Base-by-base conservation (phyloP, 2,888 invertebrate species). In the Scrobipalpa costella region DNA sequence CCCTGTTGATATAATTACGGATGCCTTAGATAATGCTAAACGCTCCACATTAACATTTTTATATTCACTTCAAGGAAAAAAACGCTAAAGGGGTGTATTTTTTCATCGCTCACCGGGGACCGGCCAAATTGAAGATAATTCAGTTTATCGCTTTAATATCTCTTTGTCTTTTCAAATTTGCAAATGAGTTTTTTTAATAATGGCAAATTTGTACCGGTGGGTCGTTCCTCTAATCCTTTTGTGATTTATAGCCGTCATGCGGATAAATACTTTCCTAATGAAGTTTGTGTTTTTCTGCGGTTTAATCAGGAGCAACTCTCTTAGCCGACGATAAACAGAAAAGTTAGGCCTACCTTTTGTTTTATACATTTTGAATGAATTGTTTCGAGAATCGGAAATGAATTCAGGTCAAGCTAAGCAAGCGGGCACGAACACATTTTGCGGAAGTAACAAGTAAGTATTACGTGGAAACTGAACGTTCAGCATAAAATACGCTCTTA, bases 111-210 rank as follows among this genome's bases (percentile, higher is more conserved):
- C 78, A 74, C 76, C 73, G 75, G 79, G 79, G 83, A 80, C 78
- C 73, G 71, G 68, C 67, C 71, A 77, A 80, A 82, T 81, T 80
- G 80, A 73, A 84, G 87, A 89, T 87, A 87, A 90, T 88, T 85
- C 86, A 85, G 80, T 90, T 88, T 88, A 90, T 88, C 86, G 82
- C 83, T 85, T 83, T 86, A 86, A 86, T 86, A 90, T 88, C 86
- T 86, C 80, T 84, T 88, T 87, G 89, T 90, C 88, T 89, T 87
- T 86, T 80, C 79, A 85, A 90, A 90, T 90, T 90, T 88, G 89
- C 86, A 88, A 90, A 90, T 90, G 88, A 89, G 86, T 88, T 89
- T 90, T 90, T 90, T 90, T 90, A 89, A 90, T 89, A 88, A 89
- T 84, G 79, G 80, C 88, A 83, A 88, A 88, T 90, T 90, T 81